Percentiles rank a stretch among this genome's conserved stretches.
Evolutionary conservation across 92 coral and sea anemone genomes (phyloP).

Genomic region (Pocillopora grandis): DNA sequence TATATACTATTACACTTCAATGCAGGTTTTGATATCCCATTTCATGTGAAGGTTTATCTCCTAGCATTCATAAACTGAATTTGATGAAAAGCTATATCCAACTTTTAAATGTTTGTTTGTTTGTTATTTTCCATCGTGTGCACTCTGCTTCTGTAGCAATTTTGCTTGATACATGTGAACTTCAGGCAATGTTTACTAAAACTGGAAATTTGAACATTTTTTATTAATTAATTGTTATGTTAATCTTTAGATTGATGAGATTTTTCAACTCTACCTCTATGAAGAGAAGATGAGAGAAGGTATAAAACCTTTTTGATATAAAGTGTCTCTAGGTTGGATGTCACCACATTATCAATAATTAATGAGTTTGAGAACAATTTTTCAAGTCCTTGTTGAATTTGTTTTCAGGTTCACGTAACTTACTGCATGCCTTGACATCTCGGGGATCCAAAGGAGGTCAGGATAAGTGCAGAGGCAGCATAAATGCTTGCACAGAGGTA

Average conservation of each 20-base stretch:
- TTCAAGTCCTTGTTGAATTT: background rate
- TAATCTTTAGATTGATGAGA: constrained; percentile 78
- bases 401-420: constrained; percentile 77
- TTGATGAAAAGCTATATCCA: too few species aligned
- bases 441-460: constrained; percentile 94
- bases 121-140: background rate
- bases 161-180: background rate
- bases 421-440: constrained; percentile 79
- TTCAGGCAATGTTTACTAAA: background rate
- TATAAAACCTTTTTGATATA: background rate
- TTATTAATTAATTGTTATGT: background rate
- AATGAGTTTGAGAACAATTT: background rate
- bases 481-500: constrained; percentile 87
- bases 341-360: too few species aligned
- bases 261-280: constrained; percentile 89
- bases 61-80: too few species aligned
- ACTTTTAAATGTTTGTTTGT: background rate
- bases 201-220: background rate
- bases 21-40: too few species aligned
- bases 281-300: constrained; percentile 98
- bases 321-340: too few species aligned
- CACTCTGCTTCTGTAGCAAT: background rate
- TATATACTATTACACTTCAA: too few species aligned
- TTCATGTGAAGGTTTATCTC: too few species aligned
- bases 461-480: constrained; percentile 86